These are phyloP conservation scores for Amblyraja radiata DNA, from an alignment of 2,797 vertebrate species.

Conservation along the genomic window DNA sequence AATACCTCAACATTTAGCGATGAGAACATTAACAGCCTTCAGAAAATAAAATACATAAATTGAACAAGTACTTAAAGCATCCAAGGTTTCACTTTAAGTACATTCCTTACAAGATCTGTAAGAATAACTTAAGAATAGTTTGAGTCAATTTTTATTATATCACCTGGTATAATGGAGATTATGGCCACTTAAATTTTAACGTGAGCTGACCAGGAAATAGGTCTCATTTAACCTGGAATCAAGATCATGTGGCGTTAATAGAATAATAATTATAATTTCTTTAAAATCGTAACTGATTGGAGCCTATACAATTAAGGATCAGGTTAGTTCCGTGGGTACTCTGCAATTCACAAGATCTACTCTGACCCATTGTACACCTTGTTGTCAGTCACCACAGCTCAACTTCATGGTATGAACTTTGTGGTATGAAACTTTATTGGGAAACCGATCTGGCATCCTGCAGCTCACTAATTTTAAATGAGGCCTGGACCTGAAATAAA, in stretches of 20 bases:
- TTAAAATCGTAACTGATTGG: background rate
- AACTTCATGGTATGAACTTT: background rate
- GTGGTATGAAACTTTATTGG: background rate
- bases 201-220: background rate
- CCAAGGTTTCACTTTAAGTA: background rate
- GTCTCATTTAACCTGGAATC: background rate
- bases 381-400: too few species aligned
- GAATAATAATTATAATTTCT: background rate
- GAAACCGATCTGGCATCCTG: background rate
- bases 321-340: background rate
- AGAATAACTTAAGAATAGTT: background rate
- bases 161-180: background rate
- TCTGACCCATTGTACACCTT: background rate
- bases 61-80: background rate
- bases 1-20: background rate
- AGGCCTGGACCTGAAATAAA: background rate
- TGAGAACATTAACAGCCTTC: background rate
- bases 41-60: background rate
- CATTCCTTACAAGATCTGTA: too few species aligned
- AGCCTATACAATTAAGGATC: background rate
- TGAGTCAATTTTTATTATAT: background rate
- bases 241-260: background rate
- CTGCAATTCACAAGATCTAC: background rate
- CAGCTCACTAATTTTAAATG: background rate
- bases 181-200: background rate